Base-by-base conservation (phyloP, 2,797 vertebrate species). In the Microctenopoma lineatum region DNA sequence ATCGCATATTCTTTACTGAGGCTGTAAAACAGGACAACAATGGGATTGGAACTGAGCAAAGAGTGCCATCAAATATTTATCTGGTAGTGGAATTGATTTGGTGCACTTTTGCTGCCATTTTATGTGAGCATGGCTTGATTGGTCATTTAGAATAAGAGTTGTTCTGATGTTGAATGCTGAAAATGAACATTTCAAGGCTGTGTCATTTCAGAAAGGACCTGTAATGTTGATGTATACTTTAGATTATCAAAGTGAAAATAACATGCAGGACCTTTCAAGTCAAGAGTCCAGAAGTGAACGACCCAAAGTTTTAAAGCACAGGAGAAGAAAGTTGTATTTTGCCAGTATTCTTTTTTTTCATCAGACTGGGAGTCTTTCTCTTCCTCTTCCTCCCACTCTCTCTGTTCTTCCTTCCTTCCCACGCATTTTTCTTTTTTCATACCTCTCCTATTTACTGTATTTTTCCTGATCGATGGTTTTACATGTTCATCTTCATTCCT, bases 51-150 rank as follows among this genome's bases (percentile, higher is more conserved):
- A 64, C 47, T 53, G 65, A 62, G 60, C 57, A 60, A 76, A 74
- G 60, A 76, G 61, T 50, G 53, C 32, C 74, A 87, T 88, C 73
- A 87, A 88, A 88, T 90, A 89, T 86, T 91, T 66, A 89, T 89
- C 64, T 63, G 47, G 21, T 48, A 18, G 26, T 67, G 59, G 70
- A 81, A 72, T 74, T 74, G 71, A 59, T 84, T 79, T 65, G 70
- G 63, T 45, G 41, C 45, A 41, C n/a, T 68, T 56, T 41, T 72
- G 75, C 70, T 66, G 51, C 45, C 66, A 32, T 76, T 87, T 84
- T 51, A 67, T 34, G 32, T 34, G 32, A 34, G 32, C 32, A 34
- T 9, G 7, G 18, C 5, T 52, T 34, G 3, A 39, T 29, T 59
- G 7, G 27, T 15, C 15, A 36, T 14, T 56, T 36, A 32, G 51